Evolutionary conservation across 2,888 invertebrate species (phyloP).

Genomic region (Dolichomitus sp.): DNA sequence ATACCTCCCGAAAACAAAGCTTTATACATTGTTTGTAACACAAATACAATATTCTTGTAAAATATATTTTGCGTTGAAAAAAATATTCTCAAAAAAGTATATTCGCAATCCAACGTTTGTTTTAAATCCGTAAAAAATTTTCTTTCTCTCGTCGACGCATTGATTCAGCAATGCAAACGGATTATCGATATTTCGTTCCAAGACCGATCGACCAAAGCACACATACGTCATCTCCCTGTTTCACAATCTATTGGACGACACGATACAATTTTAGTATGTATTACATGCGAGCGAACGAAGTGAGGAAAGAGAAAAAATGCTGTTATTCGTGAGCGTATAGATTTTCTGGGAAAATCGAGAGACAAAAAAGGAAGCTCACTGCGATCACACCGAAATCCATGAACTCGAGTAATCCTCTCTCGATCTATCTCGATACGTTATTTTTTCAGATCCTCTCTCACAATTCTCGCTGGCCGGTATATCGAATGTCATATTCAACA

Average conservation of each 20-base stretch:
- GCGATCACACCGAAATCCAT: constrained; percentile 8
- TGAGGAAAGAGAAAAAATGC: constrained; percentile 11
- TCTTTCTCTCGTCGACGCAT: constrained; percentile 8
- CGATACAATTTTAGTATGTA: constrained; percentile 17
- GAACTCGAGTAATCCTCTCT: constrained; percentile 16
- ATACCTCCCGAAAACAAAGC: no score
- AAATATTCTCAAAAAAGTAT: not conserved
- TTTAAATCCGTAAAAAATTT: not conserved
- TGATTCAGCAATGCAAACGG: constrained; percentile 7
- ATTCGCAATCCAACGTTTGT: constrained; percentile 6
- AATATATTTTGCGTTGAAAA: not conserved
- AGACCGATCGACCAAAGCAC: constrained; percentile 8
- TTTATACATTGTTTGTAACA: no score
- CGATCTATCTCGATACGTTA: constrained; percentile 12
- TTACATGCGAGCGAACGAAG: constrained; percentile 9
- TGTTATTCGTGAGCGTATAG: not conserved
- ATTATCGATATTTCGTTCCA: constrained; percentile 1
- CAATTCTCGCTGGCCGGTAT: constrained; percentile 1
- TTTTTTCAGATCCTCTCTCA: constrained; percentile 11
- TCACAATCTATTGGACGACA: constrained; percentile 10
- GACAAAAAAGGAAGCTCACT: not conserved
- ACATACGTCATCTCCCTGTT: not conserved
- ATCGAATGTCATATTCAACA: not conserved
- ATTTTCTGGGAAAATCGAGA: constrained; percentile 4
- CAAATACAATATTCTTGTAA: not conserved